Conservation (phyloP, 2,888 invertebrate species). For the Sminthurinus aureus region DNA sequence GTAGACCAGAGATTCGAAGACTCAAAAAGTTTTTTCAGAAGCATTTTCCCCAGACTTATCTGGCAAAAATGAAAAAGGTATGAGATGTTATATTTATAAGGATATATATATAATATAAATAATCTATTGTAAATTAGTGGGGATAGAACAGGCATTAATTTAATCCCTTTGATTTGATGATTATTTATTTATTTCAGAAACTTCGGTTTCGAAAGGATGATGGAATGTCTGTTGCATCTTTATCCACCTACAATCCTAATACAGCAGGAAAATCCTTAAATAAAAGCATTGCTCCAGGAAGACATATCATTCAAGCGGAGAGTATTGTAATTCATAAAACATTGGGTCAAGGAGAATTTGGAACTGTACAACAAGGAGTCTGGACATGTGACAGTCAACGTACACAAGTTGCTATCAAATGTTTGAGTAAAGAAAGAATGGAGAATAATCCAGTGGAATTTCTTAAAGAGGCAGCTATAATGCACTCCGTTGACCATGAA, state of each 20-base stretch:
- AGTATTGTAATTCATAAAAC: slow-evolving; percentile 84
- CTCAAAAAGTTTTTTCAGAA: slow-evolving; percentile 93
- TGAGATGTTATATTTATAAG: too few species aligned
- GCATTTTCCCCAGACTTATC: slow-evolving; percentile 91
- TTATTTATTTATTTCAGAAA: slow-evolving; percentile 63
- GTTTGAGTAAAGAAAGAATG: slow-evolving; percentile 92
- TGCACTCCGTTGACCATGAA: slow-evolving; percentile 97
- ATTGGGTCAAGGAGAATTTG: slow-evolving; percentile 96
- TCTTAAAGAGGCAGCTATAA: slow-evolving; percentile 96
- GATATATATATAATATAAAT: too few species aligned
- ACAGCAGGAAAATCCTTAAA: slow-evolving; percentile 42
- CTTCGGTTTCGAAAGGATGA: slow-evolving; percentile 70
- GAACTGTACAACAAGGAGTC: slow-evolving; percentile 96
- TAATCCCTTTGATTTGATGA: too few species aligned
- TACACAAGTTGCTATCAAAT: slow-evolving; percentile 96
- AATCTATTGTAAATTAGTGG: too few species aligned
- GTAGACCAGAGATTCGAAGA: slow-evolving; percentile 92
- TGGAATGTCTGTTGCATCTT: slow-evolving; percentile 50
- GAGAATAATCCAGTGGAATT: slow-evolving; percentile 96
- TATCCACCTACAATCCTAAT: slow-evolving; percentile 55
- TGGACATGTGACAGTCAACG: slow-evolving; percentile 92
- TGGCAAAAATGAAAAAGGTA: slow-evolving; percentile 87
- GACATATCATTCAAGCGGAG: slow-evolving; percentile 69
- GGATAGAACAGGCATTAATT: too few species aligned
- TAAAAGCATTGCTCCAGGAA: slow-evolving; percentile 51